phyloP scores from a whole-genome alignment of 2,113 vertebrate species.

The Daboia siamensis region DNA sequence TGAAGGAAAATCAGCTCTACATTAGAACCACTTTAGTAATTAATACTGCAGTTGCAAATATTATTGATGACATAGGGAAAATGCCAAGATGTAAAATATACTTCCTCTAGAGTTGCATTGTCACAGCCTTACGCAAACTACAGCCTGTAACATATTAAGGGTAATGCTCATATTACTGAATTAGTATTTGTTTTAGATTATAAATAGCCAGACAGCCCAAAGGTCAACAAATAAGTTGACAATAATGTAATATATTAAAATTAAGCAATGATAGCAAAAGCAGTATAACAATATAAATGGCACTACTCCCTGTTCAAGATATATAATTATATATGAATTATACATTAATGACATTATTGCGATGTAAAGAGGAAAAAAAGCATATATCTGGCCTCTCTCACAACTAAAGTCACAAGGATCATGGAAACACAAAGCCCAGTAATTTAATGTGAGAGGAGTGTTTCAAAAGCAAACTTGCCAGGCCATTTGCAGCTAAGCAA shows the following conservation, averaged over 20 bases:
- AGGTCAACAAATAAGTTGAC: not conserved
- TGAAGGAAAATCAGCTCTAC: not conserved
- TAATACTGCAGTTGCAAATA: slow-evolving; percentile 1
- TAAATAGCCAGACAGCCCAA: not conserved
- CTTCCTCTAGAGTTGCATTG: not conserved
- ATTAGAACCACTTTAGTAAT: slow-evolving; percentile 17
- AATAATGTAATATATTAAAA: not conserved
- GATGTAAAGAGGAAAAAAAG: not conserved
- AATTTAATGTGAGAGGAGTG: not conserved
- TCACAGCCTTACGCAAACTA: not conserved
- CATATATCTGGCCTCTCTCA: not conserved
- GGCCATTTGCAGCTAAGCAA: not conserved
- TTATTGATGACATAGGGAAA: not conserved
- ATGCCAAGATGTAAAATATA: not conserved
- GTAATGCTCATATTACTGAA: not conserved
- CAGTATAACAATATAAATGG: not conserved
- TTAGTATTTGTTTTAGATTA: not conserved
- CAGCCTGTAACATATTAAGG: not conserved
- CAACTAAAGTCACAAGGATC: not conserved
- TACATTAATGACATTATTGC: not conserved
- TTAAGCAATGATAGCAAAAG: not conserved
- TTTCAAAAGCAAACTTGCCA: not conserved
- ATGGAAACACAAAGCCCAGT: not conserved
- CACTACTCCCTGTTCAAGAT: not conserved
- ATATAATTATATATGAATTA: not conserved